Evolutionary conservation across 2,888 invertebrate species (phyloP).

Genomic region (Athetis lepigone): DNA sequence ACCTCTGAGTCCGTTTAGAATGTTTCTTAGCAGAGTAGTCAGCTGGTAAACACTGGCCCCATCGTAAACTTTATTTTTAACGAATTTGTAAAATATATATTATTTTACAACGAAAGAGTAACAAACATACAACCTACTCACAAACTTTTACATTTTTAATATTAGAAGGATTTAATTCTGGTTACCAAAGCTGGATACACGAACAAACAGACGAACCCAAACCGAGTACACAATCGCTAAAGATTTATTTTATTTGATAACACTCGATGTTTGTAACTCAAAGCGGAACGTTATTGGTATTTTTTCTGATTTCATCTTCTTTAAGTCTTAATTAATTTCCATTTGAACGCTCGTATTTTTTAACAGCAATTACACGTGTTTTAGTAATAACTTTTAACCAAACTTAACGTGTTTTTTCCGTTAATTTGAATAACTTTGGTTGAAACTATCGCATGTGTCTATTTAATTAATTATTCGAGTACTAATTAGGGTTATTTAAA

Average conservation of each 20-base stretch:
- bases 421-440: constrained; percentile 51
- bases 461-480: constrained; percentile 54
- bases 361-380: constrained; percentile 55
- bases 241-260: constrained; percentile 68
- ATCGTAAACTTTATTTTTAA: no score
- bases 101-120: no score
- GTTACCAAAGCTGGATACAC: no score
- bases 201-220: constrained; percentile 25
- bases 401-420: constrained; percentile 11
- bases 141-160: no score
- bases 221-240: neutral
- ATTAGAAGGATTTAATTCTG: no score
- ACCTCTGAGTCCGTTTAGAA: no score
- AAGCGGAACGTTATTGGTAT: constrained; percentile 59
- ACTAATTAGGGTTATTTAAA: constrained; percentile 37
- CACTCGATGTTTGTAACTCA: constrained; percentile 56
- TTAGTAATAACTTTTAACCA: constrained; percentile 24
- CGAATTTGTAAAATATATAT: no score
- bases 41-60: no score
- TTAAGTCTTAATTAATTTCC: constrained; percentile 81
- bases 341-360: constrained; percentile 68
- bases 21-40: no score
- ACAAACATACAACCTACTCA: no score
- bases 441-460: constrained; percentile 54
- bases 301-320: constrained; percentile 55